Evolutionary conservation across 2,888 invertebrate genomes (phyloP), one percentile per base, ranked within the genome.

Genomic region (Isotomurus palustris): DNA sequence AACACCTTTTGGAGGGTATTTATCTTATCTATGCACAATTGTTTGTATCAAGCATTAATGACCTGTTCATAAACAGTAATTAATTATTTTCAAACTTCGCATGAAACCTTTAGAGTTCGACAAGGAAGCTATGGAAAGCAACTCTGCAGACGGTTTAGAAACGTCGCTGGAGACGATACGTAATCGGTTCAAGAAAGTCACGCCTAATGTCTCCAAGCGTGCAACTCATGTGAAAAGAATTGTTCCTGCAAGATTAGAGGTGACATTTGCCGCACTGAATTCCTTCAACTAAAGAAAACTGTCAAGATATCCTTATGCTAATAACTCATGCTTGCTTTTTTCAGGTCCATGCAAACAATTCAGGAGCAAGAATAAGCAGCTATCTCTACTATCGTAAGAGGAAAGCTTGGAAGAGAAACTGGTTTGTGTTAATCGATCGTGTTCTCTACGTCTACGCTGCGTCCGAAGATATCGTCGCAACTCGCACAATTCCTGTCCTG

Each of bases 341-440:
- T 45, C 64, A 80, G 80, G 79, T 81, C 1, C 74, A 75, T 53
- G 81, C 80, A 21, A 80, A 77, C 71, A 80, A 78, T 69, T 73
- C 76, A 27, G 78, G 76, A 2, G 77, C 79, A 2, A 76, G 76
- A 50, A 79, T 80, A 73, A 78, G 79, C 72, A 81, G 82, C 4
- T 81, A 80, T 73, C 73, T 82, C 48, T 73, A 75, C 45, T 71
- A 73, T 58, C 72, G 74, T 49, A 73, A 73, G 47, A 75, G 76
- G 50, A 74, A 74, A 55, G 72, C 73, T 8, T 81, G 81, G 81
- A 80, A 80, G 72, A 73, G 75, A 43, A 71, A 74, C 24, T 82
- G 82, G 82, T 81, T 80, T 73, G 80, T 81, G 17, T 73, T 82
- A 19, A 80, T 81, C 70, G 79, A 80, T 53, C 77, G 79, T 74